Base-by-base conservation (phyloP, 1,140 invertebrate genomes). In the Dendroctonus valens region DNA sequence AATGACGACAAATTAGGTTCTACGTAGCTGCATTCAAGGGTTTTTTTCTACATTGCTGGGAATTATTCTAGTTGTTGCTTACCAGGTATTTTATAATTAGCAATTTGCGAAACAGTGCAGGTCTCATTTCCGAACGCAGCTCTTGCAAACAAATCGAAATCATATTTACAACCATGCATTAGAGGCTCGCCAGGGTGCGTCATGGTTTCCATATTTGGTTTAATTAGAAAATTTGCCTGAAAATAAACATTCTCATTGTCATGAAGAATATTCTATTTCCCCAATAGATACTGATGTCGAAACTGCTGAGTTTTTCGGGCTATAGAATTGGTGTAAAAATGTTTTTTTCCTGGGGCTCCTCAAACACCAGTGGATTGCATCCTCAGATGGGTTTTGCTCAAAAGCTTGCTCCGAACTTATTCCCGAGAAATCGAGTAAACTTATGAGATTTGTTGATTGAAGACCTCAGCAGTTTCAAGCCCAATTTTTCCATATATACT, bases 101-200 rank as follows among this genome's bases (percentile, higher is more conserved):
- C 11, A 12, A 46, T n/a, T 50, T 68, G 41, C 12, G 40, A 5
- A 11, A 65, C 9, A n/a, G 51, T 38, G 44, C 59, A 68, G 9
- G 6, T 58, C 8, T 26, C 11, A 51, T 68, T 63, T 15, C n/a
- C 12, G 39, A 44, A 14, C 5, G 6, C 5, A 8, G 7, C 48
- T 9, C 37, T 53, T 2, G 66, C 46, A 7, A 26, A 50, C 11
- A 68, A 58, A 5, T 62, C 49, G 44, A 68, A 57, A 37, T 52
- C 14, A 15, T 68, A 68, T 40, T 39, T 55, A 39, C 66, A 68
- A 9, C 66, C 66, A 42, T 62, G 66, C 46, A 44, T 5, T 41
- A 54, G 52, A 41, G 66, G 66, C 14, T 68, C 66, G 2, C 59
- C 66, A n/a, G 60, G 66, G 52, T 68, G 66, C 12, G 41, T 51